Base-by-base conservation (phyloP, 2,113 vertebrate species). In the Sinocyclocheilus maitianheensis region DNA sequence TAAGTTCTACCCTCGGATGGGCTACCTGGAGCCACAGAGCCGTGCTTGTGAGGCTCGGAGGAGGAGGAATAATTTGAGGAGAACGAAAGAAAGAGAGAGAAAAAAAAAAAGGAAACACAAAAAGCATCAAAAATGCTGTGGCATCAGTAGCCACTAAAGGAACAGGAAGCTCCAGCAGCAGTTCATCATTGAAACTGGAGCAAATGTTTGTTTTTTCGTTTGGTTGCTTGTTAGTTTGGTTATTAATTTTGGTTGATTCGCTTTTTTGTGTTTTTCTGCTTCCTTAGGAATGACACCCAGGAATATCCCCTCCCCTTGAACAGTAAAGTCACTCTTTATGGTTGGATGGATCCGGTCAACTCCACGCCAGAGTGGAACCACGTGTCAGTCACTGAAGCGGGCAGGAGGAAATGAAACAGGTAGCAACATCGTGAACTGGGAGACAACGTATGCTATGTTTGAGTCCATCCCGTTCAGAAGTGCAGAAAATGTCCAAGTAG, bases 1-100 rank as follows among this genome's bases (percentile, higher is more conserved):
- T 97, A 98, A 96, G 95, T 95, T 95, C 95, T 95, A 95, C 94
- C 95, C 95, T 94, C 94, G 89, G 94, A 92, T 94, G 94, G 95
- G 95, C 95, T 95, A 93, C 94, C 94, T 93, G 94, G 95, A 96
- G 93, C 94, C 95, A 94, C 94, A 92, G 95, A 96, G 95, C 95
- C 95, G 92, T 95, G 93, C 92, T 94, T 94, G 93, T 93, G 93
- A 94, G 94, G 95, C 95, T 95, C 94, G 81, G 93, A 94, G 92
- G 95, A 95, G 75, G 75, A 95, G 76, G 76, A 77, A 95, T 93
- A 94, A 94, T 92, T 93, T 88, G 92, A 95, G 92, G 92, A 95
- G 94, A 94, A 90, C 81, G 9, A 71, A 82, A 71, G 81, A 82
- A 63, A 94, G 2, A 30, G 76, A 77, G 87, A 88, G 26, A 2